phyloP scores from a whole-genome alignment of 2,888 invertebrate genomes.

The Drosophila gaucha region DNA sequence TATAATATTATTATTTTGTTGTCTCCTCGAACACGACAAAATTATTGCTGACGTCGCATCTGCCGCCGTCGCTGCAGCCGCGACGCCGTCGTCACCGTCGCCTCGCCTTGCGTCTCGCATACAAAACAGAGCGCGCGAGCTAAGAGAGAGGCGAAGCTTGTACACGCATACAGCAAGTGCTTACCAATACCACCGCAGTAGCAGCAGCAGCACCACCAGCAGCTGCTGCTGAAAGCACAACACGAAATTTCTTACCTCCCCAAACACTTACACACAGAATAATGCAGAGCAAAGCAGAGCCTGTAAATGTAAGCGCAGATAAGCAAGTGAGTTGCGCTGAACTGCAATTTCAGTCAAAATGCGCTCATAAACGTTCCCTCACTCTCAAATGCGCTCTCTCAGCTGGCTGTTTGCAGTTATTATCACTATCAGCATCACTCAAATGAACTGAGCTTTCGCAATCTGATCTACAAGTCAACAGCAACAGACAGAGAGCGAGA shows the following conservation, averaged over 20 bases:
- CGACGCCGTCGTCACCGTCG: constrained; percentile 27
- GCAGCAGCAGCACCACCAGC: constrained; percentile 8
- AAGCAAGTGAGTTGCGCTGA: constrained; percentile 42
- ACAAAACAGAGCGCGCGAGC: constrained; percentile 34
- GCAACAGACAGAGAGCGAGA: background rate
- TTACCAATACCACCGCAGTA: constrained; percentile 18
- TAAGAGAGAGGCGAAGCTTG: constrained; percentile 6
- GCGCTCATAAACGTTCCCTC: constrained; percentile 1
- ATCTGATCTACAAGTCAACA: constrained; percentile 37
- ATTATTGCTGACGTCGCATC: constrained; percentile 67
- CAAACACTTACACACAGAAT: background rate
- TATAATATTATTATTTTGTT: constrained; percentile 48
- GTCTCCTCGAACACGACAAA: constrained; percentile 46
- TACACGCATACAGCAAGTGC: constrained; percentile 46
- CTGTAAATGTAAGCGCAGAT: constrained; percentile 41
- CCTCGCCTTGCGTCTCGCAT: constrained; percentile 38
- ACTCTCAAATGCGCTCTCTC: constrained; percentile 9
- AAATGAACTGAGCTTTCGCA: constrained; percentile 49
- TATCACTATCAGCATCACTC: constrained; percentile 50
- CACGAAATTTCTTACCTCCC: constrained; percentile 41
- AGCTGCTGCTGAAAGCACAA: constrained; percentile 42
- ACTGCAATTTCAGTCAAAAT: constrained; percentile 24
- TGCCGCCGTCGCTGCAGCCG: constrained; percentile 46
- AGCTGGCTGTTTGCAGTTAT: constrained; percentile 8
- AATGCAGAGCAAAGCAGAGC: background rate